A percentile compares a stretch with the other conserved stretches of the same genome.
These are phyloP conservation scores for Phrynocephalus vlangalii DNA, from an alignment of 2,797 vertebrate genomes.

Conservation along the genomic window DNA sequence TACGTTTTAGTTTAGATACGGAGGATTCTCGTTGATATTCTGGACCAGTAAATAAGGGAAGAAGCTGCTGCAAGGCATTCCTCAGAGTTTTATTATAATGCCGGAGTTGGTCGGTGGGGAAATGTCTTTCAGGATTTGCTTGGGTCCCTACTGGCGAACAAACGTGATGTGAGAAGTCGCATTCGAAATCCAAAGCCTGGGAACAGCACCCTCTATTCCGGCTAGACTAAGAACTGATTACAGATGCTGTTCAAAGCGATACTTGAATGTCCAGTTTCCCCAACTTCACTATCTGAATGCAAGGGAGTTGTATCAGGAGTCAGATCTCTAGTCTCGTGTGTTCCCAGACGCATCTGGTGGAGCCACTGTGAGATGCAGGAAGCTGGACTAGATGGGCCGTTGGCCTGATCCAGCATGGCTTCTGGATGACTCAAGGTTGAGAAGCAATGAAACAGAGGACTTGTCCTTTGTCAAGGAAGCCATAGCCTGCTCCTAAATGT, in stretches of 20 bases:
- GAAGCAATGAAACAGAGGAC: no score
- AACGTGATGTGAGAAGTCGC: neutral
- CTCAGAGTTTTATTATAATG: slow-evolving; percentile 11
- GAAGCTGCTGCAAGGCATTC: slow-evolving; percentile 8
- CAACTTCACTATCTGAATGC: neutral
- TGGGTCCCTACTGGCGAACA: neutral
- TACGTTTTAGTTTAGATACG: neutral
- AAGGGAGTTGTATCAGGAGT: no score
- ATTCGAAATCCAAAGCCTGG: neutral
- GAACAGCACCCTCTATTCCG: neutral
- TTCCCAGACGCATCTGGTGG: no score
- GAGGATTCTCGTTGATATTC: slow-evolving; percentile 23
- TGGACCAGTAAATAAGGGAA: slow-evolving; percentile 4
- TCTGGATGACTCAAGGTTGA: no score
- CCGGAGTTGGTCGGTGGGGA: neutral
- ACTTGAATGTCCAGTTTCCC: neutral
- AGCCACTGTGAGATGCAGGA: no score
- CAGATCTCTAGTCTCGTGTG: no score
- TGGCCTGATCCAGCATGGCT: no score
- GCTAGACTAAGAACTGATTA: neutral
- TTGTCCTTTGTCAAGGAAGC: no score
- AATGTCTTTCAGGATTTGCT: slow-evolving; percentile 17
- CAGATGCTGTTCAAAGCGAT: neutral
- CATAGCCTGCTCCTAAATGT: neutral
- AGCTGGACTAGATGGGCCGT: no score